Evolutionary conservation across 2,888 invertebrate genomes (phyloP).

Genomic region (Coenonympha glycerion): DNA sequence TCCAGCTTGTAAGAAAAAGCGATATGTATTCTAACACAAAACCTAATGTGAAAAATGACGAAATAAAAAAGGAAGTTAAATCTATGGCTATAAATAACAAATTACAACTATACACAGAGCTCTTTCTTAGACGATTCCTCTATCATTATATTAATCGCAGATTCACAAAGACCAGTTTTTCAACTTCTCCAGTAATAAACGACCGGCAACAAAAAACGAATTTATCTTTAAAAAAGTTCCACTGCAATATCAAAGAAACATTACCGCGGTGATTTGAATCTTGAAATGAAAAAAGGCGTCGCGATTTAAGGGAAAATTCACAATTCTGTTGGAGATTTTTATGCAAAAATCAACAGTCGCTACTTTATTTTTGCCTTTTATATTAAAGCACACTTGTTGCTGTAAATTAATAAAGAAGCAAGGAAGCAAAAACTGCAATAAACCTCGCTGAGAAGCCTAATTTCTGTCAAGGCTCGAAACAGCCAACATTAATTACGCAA

Average conservation of each 20-base stretch:
- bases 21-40: too few relatives aligned
- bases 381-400: conserved; percentile 54
- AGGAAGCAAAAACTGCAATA: conserved; percentile 69
- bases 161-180: conserved; percentile 26
- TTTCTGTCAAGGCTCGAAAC: conserved; percentile 53
- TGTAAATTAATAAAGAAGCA: conserved; percentile 61
- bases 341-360: conserved; percentile 21
- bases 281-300: conserved; percentile 23
- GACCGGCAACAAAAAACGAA: conserved; percentile 31
- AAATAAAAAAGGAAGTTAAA: background rate
- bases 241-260: conserved; percentile 34
- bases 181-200: conserved; percentile 30
- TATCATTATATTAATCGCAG: conserved; percentile 22
- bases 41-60: too few relatives aligned
- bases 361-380: conserved; percentile 19
- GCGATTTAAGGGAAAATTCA: conserved; percentile 19
- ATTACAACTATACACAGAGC: background rate
- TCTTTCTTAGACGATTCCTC: conserved; percentile 18
- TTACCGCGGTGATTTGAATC: conserved; percentile 31
- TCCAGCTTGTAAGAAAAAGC: too few relatives aligned
- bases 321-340: conserved; percentile 21
- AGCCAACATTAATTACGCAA: conserved; percentile 61
- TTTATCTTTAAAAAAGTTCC: conserved; percentile 33
- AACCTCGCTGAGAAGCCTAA: conserved; percentile 64
- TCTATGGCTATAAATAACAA: background rate